phyloP scores from a whole-genome alignment of 2,113 vertebrate species.

The Megaceryle torquata region DNA sequence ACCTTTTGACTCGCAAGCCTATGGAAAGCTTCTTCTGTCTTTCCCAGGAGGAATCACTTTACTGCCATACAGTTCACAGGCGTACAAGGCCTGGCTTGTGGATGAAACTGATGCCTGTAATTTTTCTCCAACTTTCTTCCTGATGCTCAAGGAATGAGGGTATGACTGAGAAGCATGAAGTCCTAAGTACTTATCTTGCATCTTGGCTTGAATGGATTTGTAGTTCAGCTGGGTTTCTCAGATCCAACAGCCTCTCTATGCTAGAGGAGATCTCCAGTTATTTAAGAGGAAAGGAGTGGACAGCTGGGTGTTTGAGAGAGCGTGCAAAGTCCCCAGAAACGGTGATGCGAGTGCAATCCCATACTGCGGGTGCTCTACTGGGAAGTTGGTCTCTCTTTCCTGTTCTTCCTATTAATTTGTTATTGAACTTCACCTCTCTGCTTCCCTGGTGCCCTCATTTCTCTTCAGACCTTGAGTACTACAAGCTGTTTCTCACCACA shows the following conservation, averaged over 20 bases:
- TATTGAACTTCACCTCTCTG: not conserved
- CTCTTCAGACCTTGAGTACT: not conserved
- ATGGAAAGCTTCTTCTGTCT: not conserved
- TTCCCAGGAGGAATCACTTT: not conserved
- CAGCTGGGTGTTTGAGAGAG: not conserved
- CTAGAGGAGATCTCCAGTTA: not conserved
- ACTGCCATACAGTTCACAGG: not conserved
- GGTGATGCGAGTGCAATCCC: not conserved
- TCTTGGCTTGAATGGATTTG: not conserved
- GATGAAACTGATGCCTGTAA: not conserved
- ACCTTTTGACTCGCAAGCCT: not conserved
- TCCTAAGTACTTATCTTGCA: constrained; percentile 16
- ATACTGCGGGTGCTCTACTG: not conserved
- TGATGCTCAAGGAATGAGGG: not conserved
- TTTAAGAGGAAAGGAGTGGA: not conserved
- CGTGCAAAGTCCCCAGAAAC: not conserved
- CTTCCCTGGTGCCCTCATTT: not conserved
- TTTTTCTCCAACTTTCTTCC: not conserved
- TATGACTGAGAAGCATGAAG: not conserved
- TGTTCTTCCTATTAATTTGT: not conserved
- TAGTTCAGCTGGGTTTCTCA: not conserved
- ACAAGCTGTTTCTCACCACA: not conserved
- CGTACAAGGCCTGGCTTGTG: not conserved
- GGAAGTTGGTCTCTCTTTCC: not conserved
- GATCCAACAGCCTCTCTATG: not conserved